A percentile compares a stretch with the other conserved stretches of the same genome.
Evolutionary conservation across 2,797 vertebrate species (phyloP).

Genomic region (Clangula hyemalis): DNA sequence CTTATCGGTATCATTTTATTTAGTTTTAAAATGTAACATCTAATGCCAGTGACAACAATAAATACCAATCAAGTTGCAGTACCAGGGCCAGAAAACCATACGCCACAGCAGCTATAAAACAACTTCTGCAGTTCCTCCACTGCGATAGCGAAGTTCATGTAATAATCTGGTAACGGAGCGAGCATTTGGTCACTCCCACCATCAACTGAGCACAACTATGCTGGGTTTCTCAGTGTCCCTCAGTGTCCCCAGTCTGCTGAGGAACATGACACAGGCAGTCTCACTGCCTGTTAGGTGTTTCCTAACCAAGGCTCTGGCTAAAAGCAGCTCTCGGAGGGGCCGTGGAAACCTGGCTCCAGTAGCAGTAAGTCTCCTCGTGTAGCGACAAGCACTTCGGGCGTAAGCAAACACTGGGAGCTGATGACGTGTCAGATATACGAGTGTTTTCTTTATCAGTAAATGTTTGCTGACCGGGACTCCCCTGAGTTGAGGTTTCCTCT

Average conservation of each 20-base stretch:
- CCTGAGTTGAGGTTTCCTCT: constrained; percentile 69
- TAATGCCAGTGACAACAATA: not conserved
- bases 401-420: constrained; percentile 82
- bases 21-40: not conserved
- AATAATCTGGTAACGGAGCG: not conserved
- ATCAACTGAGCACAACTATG: not conserved
- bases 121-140: not conserved
- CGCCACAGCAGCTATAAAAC: not conserved
- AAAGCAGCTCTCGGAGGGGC: constrained; percentile 17
- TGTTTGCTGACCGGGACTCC: constrained; percentile 79
- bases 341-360: constrained; percentile 31
- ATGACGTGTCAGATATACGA: constrained; percentile 83
- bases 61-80: not conserved
- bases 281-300: constrained; percentile 13
- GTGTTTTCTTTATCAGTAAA: constrained; percentile 81
- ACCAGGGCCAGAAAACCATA: not conserved
- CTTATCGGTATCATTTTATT: not conserved
- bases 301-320: constrained; percentile 34
- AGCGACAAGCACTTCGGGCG: constrained; percentile 71
- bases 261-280: constrained; percentile 15
- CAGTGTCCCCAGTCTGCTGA: constrained; percentile 16
- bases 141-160: not conserved
- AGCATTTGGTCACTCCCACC: not conserved
- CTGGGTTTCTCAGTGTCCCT: not conserved
- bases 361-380: constrained; percentile 71